Percentiles rank a stretch among this genome's conserved stretches.
Evolutionary conservation across 2,797 vertebrate species (phyloP).

Genomic region (Semaprochilodus insignis): DNA sequence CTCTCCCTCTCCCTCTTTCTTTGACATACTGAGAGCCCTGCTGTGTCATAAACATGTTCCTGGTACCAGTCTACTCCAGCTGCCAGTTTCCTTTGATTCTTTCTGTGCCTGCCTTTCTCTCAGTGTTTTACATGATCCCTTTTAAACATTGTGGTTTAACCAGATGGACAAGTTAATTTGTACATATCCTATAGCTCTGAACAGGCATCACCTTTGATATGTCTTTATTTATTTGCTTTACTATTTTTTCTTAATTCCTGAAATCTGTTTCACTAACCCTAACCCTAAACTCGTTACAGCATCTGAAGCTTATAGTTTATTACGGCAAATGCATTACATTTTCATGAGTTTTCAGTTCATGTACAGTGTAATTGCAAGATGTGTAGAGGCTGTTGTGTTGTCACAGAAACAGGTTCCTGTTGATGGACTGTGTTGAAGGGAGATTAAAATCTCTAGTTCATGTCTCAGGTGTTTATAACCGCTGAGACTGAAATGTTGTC

Average conservation of each 20-base stretch:
- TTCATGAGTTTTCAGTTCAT: no score
- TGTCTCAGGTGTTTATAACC: not conserved
- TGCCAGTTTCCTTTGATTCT: conserved; percentile 14
- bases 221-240: no score
- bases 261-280: no score
- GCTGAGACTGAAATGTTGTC: not conserved
- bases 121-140: not conserved
- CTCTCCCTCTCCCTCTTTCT: not conserved
- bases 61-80: conserved; percentile 25
- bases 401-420: not conserved
- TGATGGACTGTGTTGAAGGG: not conserved
- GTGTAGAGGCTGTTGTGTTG: not conserved
- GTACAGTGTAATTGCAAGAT: no score
- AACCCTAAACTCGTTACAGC: no score
- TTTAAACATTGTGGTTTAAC: not conserved
- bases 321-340: no score
- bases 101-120: not conserved
- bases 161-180: not conserved
- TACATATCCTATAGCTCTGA: not conserved
- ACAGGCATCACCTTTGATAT: no score
- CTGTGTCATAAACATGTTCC: conserved; percentile 16
- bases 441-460: not conserved
- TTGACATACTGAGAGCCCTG: not conserved
- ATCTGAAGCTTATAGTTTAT: no score
- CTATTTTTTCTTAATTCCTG: no score